These are phyloP conservation scores for Caenorhabditis becei DNA, from an alignment of 2,888 invertebrate species.

Conservation along the genomic window DNA sequence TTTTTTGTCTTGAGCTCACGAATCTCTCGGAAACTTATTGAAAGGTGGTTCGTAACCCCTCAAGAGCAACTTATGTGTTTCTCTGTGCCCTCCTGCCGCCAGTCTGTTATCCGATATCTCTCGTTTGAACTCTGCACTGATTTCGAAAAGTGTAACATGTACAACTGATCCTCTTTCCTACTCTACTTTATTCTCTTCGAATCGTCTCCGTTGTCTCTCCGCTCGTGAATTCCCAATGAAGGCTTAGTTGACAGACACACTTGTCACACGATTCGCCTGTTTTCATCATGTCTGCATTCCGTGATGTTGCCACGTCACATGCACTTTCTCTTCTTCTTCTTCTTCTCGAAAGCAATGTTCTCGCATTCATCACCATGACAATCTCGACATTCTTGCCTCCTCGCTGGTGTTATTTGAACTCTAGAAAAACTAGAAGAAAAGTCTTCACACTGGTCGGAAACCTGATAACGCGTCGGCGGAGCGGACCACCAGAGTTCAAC, in stretches of 20 bases:
- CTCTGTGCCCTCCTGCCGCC: not conserved
- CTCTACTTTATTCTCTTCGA: not conserved
- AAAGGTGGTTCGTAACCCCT: not conserved
- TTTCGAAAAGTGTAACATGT: not conserved
- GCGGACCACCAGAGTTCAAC: not conserved
- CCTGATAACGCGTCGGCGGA: constrained; percentile 15
- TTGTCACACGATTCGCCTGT: constrained; percentile 3
- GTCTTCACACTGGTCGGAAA: not conserved
- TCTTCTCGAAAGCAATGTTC: not conserved
- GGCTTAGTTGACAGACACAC: constrained; percentile 16
- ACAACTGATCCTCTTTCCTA: not conserved
- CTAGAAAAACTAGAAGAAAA: not conserved
- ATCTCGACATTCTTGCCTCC: not conserved
- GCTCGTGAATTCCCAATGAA: constrained; percentile 36
- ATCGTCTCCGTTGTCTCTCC: not conserved
- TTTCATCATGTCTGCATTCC: not conserved
- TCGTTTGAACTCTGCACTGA: constrained; percentile 22
- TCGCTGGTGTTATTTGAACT: constrained; percentile 11
- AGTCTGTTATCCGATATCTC: not conserved
- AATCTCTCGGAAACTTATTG: no score
- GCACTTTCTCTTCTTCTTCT: constrained; percentile 7
- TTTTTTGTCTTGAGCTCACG: no score
- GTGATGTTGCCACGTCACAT: not conserved
- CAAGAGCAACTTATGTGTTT: constrained; percentile 11
- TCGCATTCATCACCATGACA: constrained; percentile 28